Base-by-base conservation (phyloP, 64 coral and sea anemone species). In the Montipora cactus region DNA sequence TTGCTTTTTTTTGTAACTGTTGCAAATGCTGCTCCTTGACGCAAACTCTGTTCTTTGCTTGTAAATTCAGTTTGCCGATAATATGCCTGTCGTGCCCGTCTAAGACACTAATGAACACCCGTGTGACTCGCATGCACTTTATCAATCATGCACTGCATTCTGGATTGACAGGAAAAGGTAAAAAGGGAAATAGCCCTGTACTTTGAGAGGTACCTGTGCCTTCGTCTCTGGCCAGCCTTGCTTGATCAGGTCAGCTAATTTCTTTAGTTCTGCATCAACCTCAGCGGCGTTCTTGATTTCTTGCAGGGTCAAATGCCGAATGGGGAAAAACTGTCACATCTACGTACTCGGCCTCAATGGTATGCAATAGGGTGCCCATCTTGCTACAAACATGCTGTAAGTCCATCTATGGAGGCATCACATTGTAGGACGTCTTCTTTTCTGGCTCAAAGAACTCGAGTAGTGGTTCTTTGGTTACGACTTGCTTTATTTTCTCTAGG, bases 61-160 rank as follows among this genome's bases (percentile, higher is more conserved):
- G 67, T 84, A 59, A 44, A 90, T 95, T 47, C 46, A 45, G 28
- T 28, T 3, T 79, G 93, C 93, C 93, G 85, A 59, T 90, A 95
- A 48, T 90, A 70, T 47, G 12, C 74, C 44, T 74, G 74, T 84
- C 72, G 77, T 12, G 81, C 88, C 62, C 75, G 82, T 50, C 93
- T 77, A 12, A 95, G 88, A 59, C 88, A 95, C 4, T 71, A 72
- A 47, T 95, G 87, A 18, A 95, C 13, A 7, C 93, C 87, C 18
- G 90, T 58, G 68, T 94, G 92, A 48, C 82, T 87, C 55, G 77
- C 21, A 67, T 94, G 92, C 19, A 89, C 14, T 69, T 89, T 94
- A 15, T 68, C 19, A 14, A 62, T 85, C 77, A 87, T 75, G 16
- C 49, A 55, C 50, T 77, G 48, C 82, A 28, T 88, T 78, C 47